Conservation (phyloP, 1,140 invertebrate species). For the Trachymyrmex septentrionalis region DNA sequence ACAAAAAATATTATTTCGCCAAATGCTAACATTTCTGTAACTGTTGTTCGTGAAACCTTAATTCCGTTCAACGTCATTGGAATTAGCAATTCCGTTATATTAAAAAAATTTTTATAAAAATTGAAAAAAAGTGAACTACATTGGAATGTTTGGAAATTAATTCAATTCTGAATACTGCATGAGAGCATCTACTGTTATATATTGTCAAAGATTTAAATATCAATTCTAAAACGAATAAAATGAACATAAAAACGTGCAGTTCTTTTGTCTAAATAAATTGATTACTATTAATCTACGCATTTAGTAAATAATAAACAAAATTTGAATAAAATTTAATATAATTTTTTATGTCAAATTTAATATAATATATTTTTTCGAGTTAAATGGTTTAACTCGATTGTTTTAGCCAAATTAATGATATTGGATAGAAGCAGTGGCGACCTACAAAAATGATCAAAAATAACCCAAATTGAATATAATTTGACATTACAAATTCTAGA, state of each 20-base stretch:
- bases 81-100: neutral
- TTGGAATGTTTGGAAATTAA: neutral
- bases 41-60: neutral
- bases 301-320: no score
- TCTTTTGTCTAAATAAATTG: constrained; percentile 1
- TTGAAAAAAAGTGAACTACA: neutral
- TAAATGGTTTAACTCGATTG: no score
- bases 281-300: no score
- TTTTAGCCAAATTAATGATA: no score
- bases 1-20: constrained; percentile 27
- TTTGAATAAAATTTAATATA: no score
- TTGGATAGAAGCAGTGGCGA: no score
- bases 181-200: neutral
- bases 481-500: no score
- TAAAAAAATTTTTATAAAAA: neutral
- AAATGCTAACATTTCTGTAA: neutral
- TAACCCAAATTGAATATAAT: no score
- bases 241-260: neutral
- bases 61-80: neutral
- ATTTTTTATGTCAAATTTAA: no score
- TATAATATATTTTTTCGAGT: no score
- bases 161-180: neutral
- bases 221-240: neutral
- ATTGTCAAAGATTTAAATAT: neutral
- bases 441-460: no score